Percentiles rank a stretch among this genome's conserved stretches.
These are phyloP conservation scores for Cactoblastis cactorum DNA, from an alignment of 2,888 invertebrate genomes.

Conservation along the genomic window DNA sequence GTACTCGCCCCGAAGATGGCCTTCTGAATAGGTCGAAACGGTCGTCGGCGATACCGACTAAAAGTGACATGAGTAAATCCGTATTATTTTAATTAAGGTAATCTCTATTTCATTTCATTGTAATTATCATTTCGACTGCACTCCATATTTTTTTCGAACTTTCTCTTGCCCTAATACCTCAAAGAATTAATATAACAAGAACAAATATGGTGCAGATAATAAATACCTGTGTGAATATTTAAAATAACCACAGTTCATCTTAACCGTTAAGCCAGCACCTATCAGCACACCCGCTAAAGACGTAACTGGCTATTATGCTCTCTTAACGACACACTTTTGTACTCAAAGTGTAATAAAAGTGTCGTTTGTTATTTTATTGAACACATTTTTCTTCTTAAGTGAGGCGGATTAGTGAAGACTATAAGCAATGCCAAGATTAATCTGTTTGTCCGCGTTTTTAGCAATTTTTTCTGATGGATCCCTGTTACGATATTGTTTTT, in stretches of 20 bases:
- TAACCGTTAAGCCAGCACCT: conserved; percentile 14
- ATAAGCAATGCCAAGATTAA: conserved; percentile 29
- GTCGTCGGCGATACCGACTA: no score
- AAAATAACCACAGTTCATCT: background rate
- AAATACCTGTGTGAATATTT: background rate
- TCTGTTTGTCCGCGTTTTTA: conserved; percentile 26
- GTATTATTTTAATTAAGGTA: no score
- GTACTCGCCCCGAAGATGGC: no score
- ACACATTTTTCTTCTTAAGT: conserved; percentile 47
- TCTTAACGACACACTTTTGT: conserved; percentile 50
- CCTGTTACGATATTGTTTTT: conserved; percentile 11
- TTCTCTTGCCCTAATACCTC: no score
- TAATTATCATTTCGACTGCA: no score
- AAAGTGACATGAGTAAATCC: no score
- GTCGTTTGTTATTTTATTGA: conserved; percentile 56
- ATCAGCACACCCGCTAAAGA: conserved; percentile 19
- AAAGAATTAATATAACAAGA: no score
- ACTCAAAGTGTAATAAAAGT: conserved; percentile 51
- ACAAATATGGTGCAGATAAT: background rate
- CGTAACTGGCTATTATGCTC: conserved; percentile 44
- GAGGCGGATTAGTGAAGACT: conserved; percentile 40
- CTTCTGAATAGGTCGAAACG: no score
- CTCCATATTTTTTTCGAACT: no score
- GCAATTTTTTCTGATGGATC: conserved; percentile 13
- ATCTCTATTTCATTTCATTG: no score